Percentiles rank a stretch among this genome's conserved stretches.
Evolutionary conservation across 2,113 vertebrate genomes (phyloP).

Genomic region (Vulpes ferrilata): DNA sequence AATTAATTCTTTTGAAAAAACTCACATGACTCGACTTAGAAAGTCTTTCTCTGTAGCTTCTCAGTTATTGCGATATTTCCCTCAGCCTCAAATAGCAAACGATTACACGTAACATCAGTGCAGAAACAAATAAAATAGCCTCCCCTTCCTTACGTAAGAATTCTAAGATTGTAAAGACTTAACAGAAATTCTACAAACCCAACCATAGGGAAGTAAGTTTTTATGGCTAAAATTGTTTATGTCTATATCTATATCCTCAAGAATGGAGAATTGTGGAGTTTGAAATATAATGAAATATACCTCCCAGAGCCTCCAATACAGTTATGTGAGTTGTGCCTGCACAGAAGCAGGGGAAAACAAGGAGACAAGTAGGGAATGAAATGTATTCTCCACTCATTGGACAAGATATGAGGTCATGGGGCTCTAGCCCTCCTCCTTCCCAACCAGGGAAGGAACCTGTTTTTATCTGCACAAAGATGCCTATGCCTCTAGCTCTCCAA

Average conservation of each 20-base stretch:
- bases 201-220: neutral
- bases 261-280: neutral
- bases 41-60: neutral
- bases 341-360: neutral
- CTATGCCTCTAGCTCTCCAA: neutral
- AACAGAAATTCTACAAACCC: neutral
- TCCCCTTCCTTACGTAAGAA: neutral
- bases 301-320: neutral
- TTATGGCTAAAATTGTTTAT: constrained; percentile 1
- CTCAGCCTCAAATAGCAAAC: neutral
- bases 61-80: neutral
- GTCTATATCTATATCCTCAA: neutral
- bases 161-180: neutral
- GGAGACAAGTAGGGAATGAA: neutral
- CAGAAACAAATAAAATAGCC: neutral
- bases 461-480: neutral
- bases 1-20: constrained; percentile 46
- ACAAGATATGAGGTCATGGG: neutral
- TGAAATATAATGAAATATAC: neutral
- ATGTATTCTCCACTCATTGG: neutral
- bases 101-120: neutral
- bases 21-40: neutral
- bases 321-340: neutral
- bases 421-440: fast-evolving
- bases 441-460: fast-evolving